phyloP scores from a whole-genome alignment of 2,888 invertebrate species.

The Helleia helle region DNA sequence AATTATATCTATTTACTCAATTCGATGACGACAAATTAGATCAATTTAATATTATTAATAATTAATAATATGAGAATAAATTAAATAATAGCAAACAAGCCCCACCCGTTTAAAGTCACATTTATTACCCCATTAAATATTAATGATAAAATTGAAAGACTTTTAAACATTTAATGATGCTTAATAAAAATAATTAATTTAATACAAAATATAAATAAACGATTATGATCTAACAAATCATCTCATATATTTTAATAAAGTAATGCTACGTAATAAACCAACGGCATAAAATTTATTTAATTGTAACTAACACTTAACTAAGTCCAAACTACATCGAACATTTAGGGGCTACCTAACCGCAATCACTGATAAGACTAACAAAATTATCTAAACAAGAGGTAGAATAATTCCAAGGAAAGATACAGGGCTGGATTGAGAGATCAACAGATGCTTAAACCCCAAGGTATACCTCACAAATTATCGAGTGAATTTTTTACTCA shows the following conservation, averaged over 20 bases:
- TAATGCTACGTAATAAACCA: conserved; percentile 16
- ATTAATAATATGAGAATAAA: neutral
- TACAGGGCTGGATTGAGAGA: too few relatives aligned
- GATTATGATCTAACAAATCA: neutral
- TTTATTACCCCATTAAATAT: conserved; percentile 56
- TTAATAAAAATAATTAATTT: conserved; percentile 25
- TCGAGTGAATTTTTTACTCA: too few relatives aligned
- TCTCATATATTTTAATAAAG: neutral
- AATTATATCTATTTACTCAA: too few relatives aligned
- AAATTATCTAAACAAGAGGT: conserved; percentile 29
- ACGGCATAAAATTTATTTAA: conserved; percentile 31
- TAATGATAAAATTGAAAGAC: conserved; percentile 35
- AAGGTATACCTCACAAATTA: too few relatives aligned
- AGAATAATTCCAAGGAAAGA: conserved; percentile 27
- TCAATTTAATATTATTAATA: too few relatives aligned
- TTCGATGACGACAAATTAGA: too few relatives aligned
- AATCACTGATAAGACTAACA: conserved; percentile 29
- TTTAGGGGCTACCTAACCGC: conserved; percentile 39
- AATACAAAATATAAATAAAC: neutral
- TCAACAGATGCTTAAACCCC: too few relatives aligned
- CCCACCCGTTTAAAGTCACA: conserved; percentile 55
- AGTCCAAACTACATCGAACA: conserved; percentile 52
- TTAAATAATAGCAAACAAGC: conserved; percentile 16
- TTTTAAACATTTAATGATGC: conserved; percentile 1
- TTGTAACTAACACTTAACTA: conserved; percentile 57